Evolutionary conservation across 2,797 vertebrate genomes (phyloP).

Genomic region (Cuniculus paca): DNA sequence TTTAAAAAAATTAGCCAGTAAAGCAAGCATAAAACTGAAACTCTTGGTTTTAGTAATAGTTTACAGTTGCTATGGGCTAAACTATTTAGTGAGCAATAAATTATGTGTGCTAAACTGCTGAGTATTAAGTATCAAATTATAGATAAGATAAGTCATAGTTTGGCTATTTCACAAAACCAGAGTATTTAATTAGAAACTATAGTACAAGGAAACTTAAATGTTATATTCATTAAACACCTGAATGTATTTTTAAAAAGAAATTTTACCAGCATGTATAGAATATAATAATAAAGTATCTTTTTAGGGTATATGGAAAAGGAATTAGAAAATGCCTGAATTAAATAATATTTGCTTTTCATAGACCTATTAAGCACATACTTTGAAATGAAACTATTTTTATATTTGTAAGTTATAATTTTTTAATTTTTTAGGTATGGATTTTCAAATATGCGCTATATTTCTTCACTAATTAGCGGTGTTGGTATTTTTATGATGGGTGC

Average conservation of each 20-base stretch:
- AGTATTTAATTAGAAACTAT: slow-evolving; percentile 73
- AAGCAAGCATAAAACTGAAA: slow-evolving; percentile 56
- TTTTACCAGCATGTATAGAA: slow-evolving; percentile 71
- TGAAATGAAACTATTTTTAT: slow-evolving; percentile 26
- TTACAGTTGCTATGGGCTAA: slow-evolving; percentile 37
- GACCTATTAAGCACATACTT: slow-evolving; percentile 45
- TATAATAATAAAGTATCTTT: slow-evolving; percentile 68
- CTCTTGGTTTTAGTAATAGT: slow-evolving; percentile 27
- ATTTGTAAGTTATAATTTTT: slow-evolving; percentile 59
- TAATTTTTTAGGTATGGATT: slow-evolving; percentile 95
- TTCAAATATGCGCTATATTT: slow-evolving; percentile 99
- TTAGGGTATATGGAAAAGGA: slow-evolving; percentile 70
- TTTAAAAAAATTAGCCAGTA: background rate
- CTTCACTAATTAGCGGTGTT: slow-evolving; percentile 98
- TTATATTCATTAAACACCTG: slow-evolving; percentile 80
- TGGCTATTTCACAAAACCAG: slow-evolving; percentile 39
- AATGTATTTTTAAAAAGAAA: slow-evolving; percentile 75
- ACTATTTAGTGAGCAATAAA: slow-evolving; percentile 59
- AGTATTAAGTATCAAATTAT: slow-evolving; percentile 66
- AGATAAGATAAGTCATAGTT: slow-evolving; percentile 33
- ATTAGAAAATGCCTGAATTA: slow-evolving; percentile 77
- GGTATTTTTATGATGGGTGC: slow-evolving; percentile 99
- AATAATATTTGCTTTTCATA: slow-evolving; percentile 62
- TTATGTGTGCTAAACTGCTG: slow-evolving; percentile 65
- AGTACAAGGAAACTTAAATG: slow-evolving; percentile 74